Evolutionary conservation across 2,888 invertebrate species (phyloP).

Genomic region (Sicus ferrugineus): DNA sequence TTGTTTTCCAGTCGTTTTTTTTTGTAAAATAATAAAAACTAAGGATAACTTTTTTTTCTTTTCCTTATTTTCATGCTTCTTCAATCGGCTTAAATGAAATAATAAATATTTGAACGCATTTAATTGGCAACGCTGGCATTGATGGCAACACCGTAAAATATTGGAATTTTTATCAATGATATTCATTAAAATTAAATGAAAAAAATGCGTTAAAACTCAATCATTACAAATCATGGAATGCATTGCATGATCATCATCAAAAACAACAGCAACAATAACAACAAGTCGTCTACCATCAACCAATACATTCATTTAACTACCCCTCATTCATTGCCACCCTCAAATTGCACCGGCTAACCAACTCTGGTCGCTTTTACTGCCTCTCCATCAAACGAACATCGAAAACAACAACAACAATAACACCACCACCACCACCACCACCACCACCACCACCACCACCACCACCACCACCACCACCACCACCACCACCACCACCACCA

Average conservation of each 20-base stretch:
- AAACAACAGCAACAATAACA: slow-evolving; percentile 33
- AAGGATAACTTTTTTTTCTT: too few relatives aligned
- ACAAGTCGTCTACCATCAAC: slow-evolving; percentile 29
- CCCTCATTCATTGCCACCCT: not conserved
- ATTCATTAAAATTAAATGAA: not conserved
- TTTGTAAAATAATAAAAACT: too few relatives aligned
- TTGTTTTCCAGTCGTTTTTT: too few relatives aligned
- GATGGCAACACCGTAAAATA: not conserved
- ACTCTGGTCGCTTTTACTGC: too few relatives aligned
- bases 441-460: not conserved
- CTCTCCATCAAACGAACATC: slow-evolving; percentile 31
- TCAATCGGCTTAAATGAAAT: too few relatives aligned
- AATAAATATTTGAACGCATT: too few relatives aligned
- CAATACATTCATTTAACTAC: not conserved
- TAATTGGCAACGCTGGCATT: not conserved
- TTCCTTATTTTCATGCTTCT: too few relatives aligned
- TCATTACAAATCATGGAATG: slow-evolving; percentile 35
- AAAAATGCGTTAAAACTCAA: slow-evolving; percentile 32
- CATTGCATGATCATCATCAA: slow-evolving; percentile 4
- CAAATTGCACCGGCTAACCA: not conserved
- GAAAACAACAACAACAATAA: slow-evolving; percentile 33
- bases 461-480: not conserved
- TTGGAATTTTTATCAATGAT: slow-evolving; percentile 34
- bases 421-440: not conserved
- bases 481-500: not conserved